A percentile compares a stretch with the other conserved stretches of the same genome.
phyloP scores from a whole-genome alignment of 2,113 vertebrate species.

The Malurus cyaneus region DNA sequence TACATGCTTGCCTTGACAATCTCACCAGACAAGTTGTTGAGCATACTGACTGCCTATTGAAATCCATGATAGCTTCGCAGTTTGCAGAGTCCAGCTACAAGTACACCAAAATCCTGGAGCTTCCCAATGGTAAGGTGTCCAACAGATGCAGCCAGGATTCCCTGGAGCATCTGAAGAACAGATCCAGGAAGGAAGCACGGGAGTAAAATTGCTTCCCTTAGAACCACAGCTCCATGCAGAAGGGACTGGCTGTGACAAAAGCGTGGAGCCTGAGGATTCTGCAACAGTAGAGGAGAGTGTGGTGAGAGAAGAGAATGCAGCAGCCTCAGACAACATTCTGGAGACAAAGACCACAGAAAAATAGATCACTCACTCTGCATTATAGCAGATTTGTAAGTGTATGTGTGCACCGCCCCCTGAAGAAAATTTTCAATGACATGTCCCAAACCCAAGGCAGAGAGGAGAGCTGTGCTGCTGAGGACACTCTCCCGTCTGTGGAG shows the following conservation, averaged over 20 bases:
- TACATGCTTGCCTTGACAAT: fast-evolving
- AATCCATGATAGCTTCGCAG: not conserved
- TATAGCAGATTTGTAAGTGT: too few species aligned
- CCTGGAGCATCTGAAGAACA: not conserved
- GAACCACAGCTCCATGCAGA: not conserved
- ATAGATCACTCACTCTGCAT: not conserved
- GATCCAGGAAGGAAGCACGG: not conserved
- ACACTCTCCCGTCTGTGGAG: not conserved
- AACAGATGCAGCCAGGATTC: not conserved
- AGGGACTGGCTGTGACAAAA: not conserved
- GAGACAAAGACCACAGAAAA: not conserved
- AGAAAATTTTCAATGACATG: not conserved
- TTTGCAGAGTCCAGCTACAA: not conserved
- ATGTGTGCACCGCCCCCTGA: too few species aligned
- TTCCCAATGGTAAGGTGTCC: not conserved
- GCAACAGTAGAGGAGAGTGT: not conserved
- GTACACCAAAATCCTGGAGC: not conserved
- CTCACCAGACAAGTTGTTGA: not conserved
- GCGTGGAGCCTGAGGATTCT: not conserved
- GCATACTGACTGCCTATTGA: not conserved
- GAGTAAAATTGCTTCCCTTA: not conserved
- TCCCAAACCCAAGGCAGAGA: not conserved
- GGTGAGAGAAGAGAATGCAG: not conserved
- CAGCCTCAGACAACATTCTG: not conserved
- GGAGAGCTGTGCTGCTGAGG: not conserved